Evolutionary conservation across 1,140 invertebrate species (phyloP).

Genomic region (Panagrolaimus sp.): DNA sequence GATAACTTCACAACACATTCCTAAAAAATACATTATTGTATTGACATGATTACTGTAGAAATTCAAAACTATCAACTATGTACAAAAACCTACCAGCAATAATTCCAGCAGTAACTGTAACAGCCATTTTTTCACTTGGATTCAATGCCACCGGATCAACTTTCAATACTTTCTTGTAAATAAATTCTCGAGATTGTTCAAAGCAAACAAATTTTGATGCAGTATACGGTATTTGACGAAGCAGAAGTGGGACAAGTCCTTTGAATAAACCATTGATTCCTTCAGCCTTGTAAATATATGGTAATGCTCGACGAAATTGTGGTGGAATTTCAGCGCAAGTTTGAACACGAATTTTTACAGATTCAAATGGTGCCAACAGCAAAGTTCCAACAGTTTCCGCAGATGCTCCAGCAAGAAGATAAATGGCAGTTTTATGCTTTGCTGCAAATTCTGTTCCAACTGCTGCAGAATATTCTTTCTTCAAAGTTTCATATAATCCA

Average conservation of each 20-base stretch:
- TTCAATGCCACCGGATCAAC: conserved; percentile 82
- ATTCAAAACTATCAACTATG: no score
- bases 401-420: conserved; percentile 83
- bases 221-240: conserved; percentile 96
- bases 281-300: conserved; percentile 69
- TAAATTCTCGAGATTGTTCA: conserved; percentile 81
- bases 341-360: conserved; percentile 77
- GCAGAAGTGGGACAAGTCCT: conserved; percentile 85
- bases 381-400: conserved; percentile 99
- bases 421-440: conserved; percentile 82
- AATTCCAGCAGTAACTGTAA: conserved; percentile 91
- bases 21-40: no score
- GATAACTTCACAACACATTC: conserved; percentile 94
- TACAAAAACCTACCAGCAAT: conserved; percentile 66
- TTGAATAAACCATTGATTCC: conserved; percentile 62
- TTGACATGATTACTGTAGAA: no score
- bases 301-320: conserved; percentile 77
- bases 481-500: conserved; percentile 69
- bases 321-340: conserved; percentile 85
- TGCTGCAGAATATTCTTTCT: conserved; percentile 25
- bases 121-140: conserved; percentile 85
- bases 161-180: conserved; percentile 78
- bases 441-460: conserved; percentile 73
- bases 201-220: conserved; percentile 99
- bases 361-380: conserved; percentile 90